Evolutionary conservation across 2,888 invertebrate genomes (phyloP).

Genomic region (Blera fallax): DNA sequence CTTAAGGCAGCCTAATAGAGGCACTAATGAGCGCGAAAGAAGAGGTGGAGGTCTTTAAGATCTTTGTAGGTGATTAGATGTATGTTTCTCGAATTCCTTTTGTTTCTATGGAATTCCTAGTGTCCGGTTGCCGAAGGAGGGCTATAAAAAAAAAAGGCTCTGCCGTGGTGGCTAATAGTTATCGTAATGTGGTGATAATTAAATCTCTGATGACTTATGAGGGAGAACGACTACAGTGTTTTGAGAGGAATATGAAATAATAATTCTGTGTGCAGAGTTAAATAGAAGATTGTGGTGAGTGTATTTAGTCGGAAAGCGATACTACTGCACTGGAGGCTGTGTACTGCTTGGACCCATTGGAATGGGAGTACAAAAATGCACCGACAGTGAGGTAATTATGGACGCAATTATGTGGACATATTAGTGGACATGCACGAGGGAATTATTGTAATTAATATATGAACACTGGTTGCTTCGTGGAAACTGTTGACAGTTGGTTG

Average conservation of each 20-base stretch:
- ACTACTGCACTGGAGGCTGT: constrained; percentile 30
- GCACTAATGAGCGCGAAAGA: constrained; percentile 40
- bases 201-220: constrained; percentile 61
- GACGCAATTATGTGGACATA: constrained; percentile 46
- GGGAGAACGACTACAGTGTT: constrained; percentile 32
- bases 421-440: constrained; percentile 31
- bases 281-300: constrained; percentile 2
- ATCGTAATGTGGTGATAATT: constrained; percentile 69
- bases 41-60: constrained; percentile 49
- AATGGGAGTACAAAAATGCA: constrained; percentile 49
- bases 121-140: constrained; percentile 6
- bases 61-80: constrained; percentile 67
- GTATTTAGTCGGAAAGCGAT: constrained; percentile 59
- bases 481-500: constrained; percentile 36
- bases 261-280: constrained; percentile 35
- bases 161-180: constrained; percentile 48
- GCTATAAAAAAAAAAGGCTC: constrained; percentile 46
- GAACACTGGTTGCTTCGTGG: constrained; percentile 30
- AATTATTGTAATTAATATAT: constrained; percentile 67
- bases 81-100: constrained; percentile 62
- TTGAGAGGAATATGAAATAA: constrained; percentile 63
- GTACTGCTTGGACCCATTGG: constrained; percentile 44
- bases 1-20: constrained; percentile 49
- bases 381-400: constrained; percentile 44
- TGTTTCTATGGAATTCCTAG: constrained; percentile 58